phyloP scores from a whole-genome alignment of 2,797 vertebrate species.

The Potorous gilbertii region DNA sequence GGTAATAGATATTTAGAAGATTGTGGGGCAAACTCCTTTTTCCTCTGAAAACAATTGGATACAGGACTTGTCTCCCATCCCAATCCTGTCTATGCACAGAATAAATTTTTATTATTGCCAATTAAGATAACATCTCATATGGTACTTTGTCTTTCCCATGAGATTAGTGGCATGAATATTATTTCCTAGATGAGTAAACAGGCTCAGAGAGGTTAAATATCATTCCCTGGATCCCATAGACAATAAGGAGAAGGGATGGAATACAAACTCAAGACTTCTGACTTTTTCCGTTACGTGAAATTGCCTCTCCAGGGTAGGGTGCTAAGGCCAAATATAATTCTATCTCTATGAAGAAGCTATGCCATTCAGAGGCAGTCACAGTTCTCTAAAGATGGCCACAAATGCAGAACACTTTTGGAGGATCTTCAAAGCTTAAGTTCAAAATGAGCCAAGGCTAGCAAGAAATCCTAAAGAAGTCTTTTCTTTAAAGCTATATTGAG shows the following conservation, averaged over 20 bases:
- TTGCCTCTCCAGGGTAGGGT: not conserved
- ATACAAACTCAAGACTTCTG: not conserved
- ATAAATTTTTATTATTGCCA: not conserved
- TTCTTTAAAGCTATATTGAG: not conserved
- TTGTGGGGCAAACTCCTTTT: conserved; percentile 44
- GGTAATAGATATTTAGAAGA: conserved; percentile 38
- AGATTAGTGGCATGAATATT: not conserved
- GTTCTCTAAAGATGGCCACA: not conserved
- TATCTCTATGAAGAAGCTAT: not conserved
- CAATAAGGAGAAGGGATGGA: not conserved
- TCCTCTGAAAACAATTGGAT: conserved; percentile 41
- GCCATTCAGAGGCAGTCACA: not conserved
- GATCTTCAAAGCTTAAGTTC: not conserved
- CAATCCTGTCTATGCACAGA: not conserved
- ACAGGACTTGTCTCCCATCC: not conserved
- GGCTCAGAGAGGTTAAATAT: not conserved
- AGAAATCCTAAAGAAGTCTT: not conserved
- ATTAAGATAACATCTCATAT: not conserved
- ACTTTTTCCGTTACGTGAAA: not conserved
- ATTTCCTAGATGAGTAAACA: not conserved
- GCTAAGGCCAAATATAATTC: not conserved
- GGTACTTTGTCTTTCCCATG: not conserved
- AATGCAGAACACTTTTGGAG: not conserved
- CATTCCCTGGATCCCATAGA: not conserved
- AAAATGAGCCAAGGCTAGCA: not conserved